Conservation (phyloP, 2,113 vertebrate genomes). For the Lophotis ruficrista region DNA sequence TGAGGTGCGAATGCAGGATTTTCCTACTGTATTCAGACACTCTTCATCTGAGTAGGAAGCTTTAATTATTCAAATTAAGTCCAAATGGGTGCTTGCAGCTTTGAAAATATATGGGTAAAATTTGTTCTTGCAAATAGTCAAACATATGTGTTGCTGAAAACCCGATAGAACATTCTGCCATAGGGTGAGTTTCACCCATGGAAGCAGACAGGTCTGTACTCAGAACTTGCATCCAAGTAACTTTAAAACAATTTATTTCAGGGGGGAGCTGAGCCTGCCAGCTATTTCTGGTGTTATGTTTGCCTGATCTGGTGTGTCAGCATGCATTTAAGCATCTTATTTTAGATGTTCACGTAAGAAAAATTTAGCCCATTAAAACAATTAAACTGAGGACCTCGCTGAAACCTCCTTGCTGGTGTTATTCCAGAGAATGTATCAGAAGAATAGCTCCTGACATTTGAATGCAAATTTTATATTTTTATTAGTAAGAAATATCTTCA, state of each 20-base stretch:
- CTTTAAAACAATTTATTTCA: background rate
- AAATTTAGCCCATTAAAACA: background rate
- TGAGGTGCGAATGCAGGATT: background rate
- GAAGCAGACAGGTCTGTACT: background rate
- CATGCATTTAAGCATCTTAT: background rate
- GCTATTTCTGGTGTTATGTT: background rate
- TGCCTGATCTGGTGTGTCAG: background rate
- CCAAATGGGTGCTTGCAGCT: background rate
- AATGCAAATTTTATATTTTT: background rate
- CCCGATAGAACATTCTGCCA: background rate
- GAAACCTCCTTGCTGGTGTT: background rate
- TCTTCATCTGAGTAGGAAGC: background rate
- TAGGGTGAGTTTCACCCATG: background rate
- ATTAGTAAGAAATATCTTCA: background rate
- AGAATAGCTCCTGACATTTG: background rate
- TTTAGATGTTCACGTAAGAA: background rate
- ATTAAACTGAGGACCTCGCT: background rate
- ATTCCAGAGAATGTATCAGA: background rate
- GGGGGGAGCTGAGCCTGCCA: background rate
- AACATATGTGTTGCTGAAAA: background rate
- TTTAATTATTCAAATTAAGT: background rate
- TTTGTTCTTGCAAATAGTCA: background rate
- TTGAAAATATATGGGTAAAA: background rate
- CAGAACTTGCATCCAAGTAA: background rate
- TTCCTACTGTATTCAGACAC: background rate